A percentile compares a stretch with the other conserved stretches of the same genome.
phyloP scores from a whole-genome alignment of 2,113 vertebrate species.

The Chionis minor region DNA sequence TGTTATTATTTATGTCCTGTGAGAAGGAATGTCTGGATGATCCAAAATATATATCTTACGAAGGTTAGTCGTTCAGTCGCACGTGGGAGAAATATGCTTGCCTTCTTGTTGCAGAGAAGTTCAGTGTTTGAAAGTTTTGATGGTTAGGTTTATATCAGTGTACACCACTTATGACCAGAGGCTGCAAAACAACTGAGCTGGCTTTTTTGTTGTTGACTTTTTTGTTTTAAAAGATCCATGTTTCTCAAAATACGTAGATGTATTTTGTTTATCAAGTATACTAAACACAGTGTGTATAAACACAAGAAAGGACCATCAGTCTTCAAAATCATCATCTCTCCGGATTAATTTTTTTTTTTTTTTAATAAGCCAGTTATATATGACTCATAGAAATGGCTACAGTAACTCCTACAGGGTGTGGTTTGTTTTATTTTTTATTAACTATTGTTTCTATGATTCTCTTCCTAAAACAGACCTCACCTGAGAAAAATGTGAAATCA shows the following conservation, averaged over 20 bases:
- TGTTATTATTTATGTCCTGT: background rate
- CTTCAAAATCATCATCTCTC: background rate
- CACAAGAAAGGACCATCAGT: background rate
- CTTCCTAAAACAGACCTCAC: background rate
- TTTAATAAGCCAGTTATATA: background rate
- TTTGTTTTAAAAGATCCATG: background rate
- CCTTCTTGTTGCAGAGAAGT: background rate
- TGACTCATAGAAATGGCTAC: background rate
- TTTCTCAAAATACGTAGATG: background rate
- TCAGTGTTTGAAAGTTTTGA: background rate
- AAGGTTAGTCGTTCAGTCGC: background rate
- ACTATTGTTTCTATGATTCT: background rate
- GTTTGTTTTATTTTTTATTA: background rate
- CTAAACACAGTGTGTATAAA: background rate
- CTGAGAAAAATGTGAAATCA: background rate
- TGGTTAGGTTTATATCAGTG: background rate
- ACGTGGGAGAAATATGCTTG: background rate
- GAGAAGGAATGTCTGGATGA: background rate
- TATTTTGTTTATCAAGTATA: background rate
- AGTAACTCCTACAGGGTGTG: background rate
- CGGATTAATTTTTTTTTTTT: background rate
- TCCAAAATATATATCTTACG: background rate
- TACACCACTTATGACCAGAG: background rate
- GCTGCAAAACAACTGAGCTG: background rate
- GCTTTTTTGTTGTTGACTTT: background rate